These are phyloP conservation scores for Cristatella mucedo DNA, from an alignment of 2,888 invertebrate species.

Conservation along the genomic window DNA sequence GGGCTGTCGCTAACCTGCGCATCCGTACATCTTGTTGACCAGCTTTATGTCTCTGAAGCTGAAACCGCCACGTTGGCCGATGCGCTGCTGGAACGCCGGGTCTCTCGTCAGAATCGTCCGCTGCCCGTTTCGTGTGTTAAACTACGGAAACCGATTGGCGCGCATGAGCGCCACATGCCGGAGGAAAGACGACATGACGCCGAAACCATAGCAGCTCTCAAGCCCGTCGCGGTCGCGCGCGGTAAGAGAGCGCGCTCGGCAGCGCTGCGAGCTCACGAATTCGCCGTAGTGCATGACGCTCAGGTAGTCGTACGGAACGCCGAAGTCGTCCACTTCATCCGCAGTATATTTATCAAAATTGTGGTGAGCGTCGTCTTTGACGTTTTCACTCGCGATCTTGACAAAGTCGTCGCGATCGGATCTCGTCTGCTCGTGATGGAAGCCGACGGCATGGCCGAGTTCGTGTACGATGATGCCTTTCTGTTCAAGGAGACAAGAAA, in stretches of 20 bases:
- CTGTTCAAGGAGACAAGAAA: too few species aligned
- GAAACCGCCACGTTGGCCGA: slow-evolving; percentile 12
- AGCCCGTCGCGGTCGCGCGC: too few species aligned
- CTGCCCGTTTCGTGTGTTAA: slow-evolving; percentile 11
- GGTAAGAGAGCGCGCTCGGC: too few species aligned
- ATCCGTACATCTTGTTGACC: slow-evolving; percentile 22
- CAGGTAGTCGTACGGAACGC: slow-evolving; percentile 12
- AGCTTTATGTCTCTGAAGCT: slow-evolving; percentile 21
- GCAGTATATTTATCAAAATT: slow-evolving; percentile 11
- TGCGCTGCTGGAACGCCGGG: slow-evolving; percentile 8
- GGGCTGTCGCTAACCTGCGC: too few species aligned
- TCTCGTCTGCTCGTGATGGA: slow-evolving; percentile 13
- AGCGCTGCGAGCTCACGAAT: slow-evolving; percentile 10
- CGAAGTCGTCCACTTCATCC: slow-evolving; percentile 4
- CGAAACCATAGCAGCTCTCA: too few species aligned
- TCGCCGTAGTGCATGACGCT: slow-evolving; percentile 13
- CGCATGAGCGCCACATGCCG: too few species aligned
- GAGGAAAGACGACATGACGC: too few species aligned
- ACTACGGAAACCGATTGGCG: too few species aligned
- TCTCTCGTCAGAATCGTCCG: slow-evolving; percentile 12
- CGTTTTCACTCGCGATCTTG: slow-evolving; percentile 9
- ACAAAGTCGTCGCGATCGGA: slow-evolving; percentile 11
- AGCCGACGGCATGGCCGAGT: slow-evolving; percentile 12
- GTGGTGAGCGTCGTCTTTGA: background rate
- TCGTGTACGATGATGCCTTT: slow-evolving; percentile 12